phyloP scores from a whole-genome alignment of 2,113 vertebrate genomes.

The Hyperoodon ampullatus region DNA sequence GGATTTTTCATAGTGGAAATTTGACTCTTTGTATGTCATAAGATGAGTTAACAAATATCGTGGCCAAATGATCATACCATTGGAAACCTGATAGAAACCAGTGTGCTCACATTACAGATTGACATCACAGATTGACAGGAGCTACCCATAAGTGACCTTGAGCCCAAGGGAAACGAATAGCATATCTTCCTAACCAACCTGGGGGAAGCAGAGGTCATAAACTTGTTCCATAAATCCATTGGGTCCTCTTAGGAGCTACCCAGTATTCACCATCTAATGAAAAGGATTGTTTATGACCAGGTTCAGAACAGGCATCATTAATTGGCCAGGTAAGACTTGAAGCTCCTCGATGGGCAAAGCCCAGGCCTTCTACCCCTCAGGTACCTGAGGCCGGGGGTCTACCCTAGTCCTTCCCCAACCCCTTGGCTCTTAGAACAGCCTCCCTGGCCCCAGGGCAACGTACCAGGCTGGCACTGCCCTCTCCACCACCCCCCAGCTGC shows the following conservation, averaged over 20 bases:
- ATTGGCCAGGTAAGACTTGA: not conserved
- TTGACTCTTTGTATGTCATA: not conserved
- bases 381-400: constrained; percentile 32
- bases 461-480: constrained; percentile 31
- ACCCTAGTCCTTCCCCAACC: not conserved
- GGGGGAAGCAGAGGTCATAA: not conserved
- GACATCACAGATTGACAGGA: not conserved
- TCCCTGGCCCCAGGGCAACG: too few species aligned
- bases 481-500: not conserved
- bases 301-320: not conserved
- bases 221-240: not conserved
- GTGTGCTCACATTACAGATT: not conserved
- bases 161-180: not conserved
- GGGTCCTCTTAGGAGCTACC: not conserved
- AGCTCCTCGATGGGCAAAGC: not conserved
- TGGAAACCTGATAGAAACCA: not conserved
- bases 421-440: too few species aligned
- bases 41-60: not conserved
- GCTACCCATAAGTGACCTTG: not conserved
- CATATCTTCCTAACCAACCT: not conserved
- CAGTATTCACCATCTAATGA: not conserved
- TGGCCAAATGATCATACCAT: not conserved
- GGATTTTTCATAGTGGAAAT: not conserved
- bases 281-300: not conserved
- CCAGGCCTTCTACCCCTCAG: not conserved